Conservation (phyloP, 1,140 invertebrate species). For the Neodiprion pinetum region DNA sequence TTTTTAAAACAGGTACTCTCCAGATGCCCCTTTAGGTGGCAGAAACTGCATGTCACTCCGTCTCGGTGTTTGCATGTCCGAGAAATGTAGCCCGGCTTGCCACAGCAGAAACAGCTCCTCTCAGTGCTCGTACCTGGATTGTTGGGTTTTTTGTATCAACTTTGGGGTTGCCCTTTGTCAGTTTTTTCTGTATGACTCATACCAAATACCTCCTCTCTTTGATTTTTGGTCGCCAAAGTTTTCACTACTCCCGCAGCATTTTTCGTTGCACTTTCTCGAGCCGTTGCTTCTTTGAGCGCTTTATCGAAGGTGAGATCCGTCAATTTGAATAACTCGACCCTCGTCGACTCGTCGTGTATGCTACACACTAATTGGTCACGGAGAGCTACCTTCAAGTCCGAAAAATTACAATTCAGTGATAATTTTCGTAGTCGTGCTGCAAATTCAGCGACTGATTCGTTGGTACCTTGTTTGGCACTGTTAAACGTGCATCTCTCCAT, state of each 20-base stretch:
- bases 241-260: constrained; percentile 9
- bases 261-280: constrained; percentile 13
- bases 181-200: neutral
- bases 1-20: neutral
- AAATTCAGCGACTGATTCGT: constrained; percentile 23
- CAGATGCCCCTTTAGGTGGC: neutral
- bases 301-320: constrained; percentile 18
- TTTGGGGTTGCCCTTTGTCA: neutral
- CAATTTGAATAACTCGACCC: constrained; percentile 16
- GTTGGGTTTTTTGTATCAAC: neutral
- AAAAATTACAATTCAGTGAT: constrained; percentile 23
- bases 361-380: constrained; percentile 26
- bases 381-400: neutral
- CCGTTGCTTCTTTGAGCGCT: constrained; percentile 12
- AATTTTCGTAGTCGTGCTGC: constrained; percentile 22
- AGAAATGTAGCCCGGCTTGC: neutral
- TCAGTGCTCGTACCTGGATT: neutral
- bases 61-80: neutral
- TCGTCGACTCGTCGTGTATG: constrained; percentile 10
- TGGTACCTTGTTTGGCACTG: constrained; percentile 17
- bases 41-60: neutral
- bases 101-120: neutral
- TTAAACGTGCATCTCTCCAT: constrained; percentile 26
- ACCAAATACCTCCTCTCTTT: neutral
- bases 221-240: neutral